These are phyloP conservation scores for Pocillopora damicornis DNA, from an alignment of 64 coral and sea anemone genomes.

Conservation along the genomic window DNA sequence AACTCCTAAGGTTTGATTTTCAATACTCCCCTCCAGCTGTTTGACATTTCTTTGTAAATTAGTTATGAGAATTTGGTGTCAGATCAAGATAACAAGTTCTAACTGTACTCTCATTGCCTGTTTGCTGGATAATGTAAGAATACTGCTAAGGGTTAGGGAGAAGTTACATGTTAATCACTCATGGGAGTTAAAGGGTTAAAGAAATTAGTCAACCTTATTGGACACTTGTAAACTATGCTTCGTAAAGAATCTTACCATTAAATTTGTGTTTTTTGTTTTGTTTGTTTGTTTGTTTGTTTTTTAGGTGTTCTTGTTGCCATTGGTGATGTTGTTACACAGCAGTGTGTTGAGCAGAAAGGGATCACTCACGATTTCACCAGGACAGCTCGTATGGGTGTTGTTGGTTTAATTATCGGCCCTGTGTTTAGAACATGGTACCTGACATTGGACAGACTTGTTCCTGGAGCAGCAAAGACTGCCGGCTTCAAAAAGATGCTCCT, in stretches of 20 bases:
- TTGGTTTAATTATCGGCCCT: slow-evolving; percentile 60
- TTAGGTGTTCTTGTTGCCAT: slow-evolving; percentile 61
- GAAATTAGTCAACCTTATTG: no score
- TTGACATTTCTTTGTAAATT: no score
- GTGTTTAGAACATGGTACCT: slow-evolving; percentile 82
- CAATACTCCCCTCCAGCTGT: no score
- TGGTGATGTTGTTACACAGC: slow-evolving; percentile 77
- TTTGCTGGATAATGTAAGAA: no score
- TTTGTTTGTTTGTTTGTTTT: background rate
- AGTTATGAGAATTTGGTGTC: no score
- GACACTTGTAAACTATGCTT: background rate
- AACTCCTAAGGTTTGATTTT: no score
- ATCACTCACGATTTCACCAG: slow-evolving; percentile 52
- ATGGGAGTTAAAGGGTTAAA: no score
- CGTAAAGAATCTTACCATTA: background rate
- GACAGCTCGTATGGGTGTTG: slow-evolving; percentile 62
- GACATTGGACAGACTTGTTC: slow-evolving; percentile 65
- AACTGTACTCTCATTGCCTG: no score
- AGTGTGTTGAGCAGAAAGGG: slow-evolving; percentile 59
- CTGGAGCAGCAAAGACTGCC: slow-evolving; percentile 47
- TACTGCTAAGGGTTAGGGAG: no score
- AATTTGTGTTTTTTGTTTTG: background rate
- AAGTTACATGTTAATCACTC: no score
- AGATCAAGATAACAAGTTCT: no score
- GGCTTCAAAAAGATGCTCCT: slow-evolving; percentile 86